A percentile compares a stretch with the other conserved stretches of the same genome.
Conservation (phyloP, 2,113 vertebrate genomes). For the Oophaga pumilio region DNA sequence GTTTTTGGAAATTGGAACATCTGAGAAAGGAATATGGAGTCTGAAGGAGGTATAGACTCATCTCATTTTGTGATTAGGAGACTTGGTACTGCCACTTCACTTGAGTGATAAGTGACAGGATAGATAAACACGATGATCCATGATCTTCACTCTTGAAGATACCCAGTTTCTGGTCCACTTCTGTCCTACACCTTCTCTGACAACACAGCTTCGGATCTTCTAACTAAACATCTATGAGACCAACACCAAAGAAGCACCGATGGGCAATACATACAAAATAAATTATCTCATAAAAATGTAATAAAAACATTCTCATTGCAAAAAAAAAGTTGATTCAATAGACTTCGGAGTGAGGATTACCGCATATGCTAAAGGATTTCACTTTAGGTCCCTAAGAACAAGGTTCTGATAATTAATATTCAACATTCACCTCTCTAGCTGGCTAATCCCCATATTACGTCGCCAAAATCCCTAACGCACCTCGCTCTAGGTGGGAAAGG, state of each 20-base stretch:
- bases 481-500: background rate
- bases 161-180: no score
- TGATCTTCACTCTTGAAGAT: no score
- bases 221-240: background rate
- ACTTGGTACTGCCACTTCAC: no score
- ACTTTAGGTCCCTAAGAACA: conserved; percentile 1
- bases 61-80: no score
- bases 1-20: no score
- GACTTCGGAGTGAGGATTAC: background rate
- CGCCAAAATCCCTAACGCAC: conserved; percentile 1
- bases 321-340: background rate
- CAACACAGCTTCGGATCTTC: no score
- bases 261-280: conserved; percentile 20
- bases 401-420: conserved; percentile 30
- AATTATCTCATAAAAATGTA: no score
- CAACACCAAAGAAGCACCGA: background rate
- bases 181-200: no score
- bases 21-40: no score
- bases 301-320: background rate
- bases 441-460: conserved; percentile 16
- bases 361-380: background rate
- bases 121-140: no score
- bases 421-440: background rate
- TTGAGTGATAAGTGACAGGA: no score
- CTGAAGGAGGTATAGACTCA: no score